Evolutionary conservation across 2,888 invertebrate species (phyloP).

Genomic region (Escarpia spicata): DNA sequence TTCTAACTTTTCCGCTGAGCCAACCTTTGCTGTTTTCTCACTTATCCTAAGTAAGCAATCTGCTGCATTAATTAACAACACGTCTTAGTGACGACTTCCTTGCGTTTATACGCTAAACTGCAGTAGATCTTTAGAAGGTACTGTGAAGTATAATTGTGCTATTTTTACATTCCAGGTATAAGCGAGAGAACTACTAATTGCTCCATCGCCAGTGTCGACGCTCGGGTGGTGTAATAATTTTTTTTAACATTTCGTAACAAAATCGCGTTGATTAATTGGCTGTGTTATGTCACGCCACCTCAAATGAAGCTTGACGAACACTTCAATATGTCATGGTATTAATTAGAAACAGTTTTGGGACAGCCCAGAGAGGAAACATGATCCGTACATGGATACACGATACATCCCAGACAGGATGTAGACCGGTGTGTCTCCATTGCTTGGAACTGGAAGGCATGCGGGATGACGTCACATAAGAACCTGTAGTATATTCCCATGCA

Average conservation of each 20-base stretch:
- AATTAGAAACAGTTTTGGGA: not conserved
- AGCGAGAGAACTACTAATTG: not conserved
- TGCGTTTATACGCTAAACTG: not conserved
- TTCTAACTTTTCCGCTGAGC: not conserved
- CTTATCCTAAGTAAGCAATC: not conserved
- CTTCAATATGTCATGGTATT: not conserved
- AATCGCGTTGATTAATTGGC: not conserved
- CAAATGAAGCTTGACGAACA: not conserved
- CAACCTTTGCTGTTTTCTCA: not conserved
- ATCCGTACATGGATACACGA: not conserved
- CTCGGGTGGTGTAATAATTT: not conserved
- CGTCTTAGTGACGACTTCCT: not conserved
- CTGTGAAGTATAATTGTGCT: not conserved
- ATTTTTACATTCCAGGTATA: not conserved
- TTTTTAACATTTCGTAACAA: not conserved
- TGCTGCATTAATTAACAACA: not conserved
- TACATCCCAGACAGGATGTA: not conserved
- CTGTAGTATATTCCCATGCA: not conserved
- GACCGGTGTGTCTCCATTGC: not conserved
- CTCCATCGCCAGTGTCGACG: not conserved
- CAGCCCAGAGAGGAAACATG: not conserved
- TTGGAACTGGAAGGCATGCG: not conserved
- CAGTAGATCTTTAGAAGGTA: not conserved
- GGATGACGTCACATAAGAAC: not conserved
- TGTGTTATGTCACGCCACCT: conserved; percentile 4